Base-by-base conservation (phyloP, 2,888 invertebrate genomes). In the Drosophila neonasuta region DNA sequence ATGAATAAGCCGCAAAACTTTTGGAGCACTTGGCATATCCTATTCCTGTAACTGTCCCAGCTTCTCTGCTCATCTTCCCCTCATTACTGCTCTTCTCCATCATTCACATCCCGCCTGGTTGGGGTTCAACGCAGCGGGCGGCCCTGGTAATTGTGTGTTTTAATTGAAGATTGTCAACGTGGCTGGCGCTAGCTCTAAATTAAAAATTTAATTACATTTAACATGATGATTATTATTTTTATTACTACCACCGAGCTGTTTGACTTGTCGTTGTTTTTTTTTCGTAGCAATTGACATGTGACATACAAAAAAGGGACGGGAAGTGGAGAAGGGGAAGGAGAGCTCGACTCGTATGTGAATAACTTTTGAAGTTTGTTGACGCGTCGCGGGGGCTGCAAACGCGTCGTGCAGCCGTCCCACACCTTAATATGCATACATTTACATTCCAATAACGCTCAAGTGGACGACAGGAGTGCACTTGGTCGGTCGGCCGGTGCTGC, bases 361-460 rank as follows among this genome's bases (percentile, higher is more conserved):
- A 82, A 85, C 80, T 80, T 84, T 82, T 80, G 83, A 87, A 84
- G 87, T 74, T 82, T 62, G 67, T 62, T 62, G 78, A 61, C 67
- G 73, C 66, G 71, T 67, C 71, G 71, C 65, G 51, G 29, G 32
- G 36, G 36, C 36, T 11, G n/a, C n/a, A 36, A n/a, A n/a, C 36
- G 32, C 36, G 32, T 32, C 32, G 10, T 32, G n/a, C 36, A n/a
- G n/a, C n/a, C 13, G 39, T 48, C 51, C 57, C 62, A 55, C 68
- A 69, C 71, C 67, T 74, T 77, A 79, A 87, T 80, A 70, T 85
- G 85, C 88, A 88, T 86, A 84, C 88, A 88, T 88, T 88, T 88
- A 80, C 88, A 88, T 88, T 87, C 84, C 88, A 88, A 88, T 88
- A 88, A 88, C 78, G 87, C 79, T 86, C 70, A 79, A 88, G 88